Percentiles rank a stretch among this genome's conserved stretches.
These are phyloP conservation scores for Melitaea cinxia DNA, from an alignment of 1,140 invertebrate species.

Conservation along the genomic window DNA sequence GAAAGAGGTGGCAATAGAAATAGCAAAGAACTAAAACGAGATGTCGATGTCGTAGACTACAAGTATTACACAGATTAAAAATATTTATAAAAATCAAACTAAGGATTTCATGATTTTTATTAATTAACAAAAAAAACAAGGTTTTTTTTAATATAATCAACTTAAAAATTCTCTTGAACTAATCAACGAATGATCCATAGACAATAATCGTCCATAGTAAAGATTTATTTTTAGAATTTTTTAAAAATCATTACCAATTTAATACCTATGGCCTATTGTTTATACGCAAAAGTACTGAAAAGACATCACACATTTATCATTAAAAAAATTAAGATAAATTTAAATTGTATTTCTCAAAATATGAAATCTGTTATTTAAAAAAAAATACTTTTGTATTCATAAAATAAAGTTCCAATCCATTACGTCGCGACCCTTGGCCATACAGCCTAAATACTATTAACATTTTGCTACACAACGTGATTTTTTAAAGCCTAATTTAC, in stretches of 20 bases:
- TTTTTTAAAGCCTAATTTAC: no score
- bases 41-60: slow-evolving; percentile 1
- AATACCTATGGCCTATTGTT: not conserved
- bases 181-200: slow-evolving; percentile 14
- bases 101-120: no score
- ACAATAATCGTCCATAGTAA: slow-evolving; percentile 19
- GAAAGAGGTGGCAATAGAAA: not conserved
- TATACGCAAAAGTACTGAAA: not conserved
- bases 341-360: no score
- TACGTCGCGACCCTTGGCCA: no score
- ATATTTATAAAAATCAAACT: no score
- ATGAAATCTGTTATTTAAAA: no score
- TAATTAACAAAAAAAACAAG: not conserved
- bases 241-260: not conserved
- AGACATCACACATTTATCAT: not conserved
- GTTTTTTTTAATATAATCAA: not conserved
- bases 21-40: not conserved
- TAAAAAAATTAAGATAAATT: no score
- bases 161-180: not conserved
- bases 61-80: not conserved
- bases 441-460: no score
- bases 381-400: not conserved
- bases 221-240: not conserved
- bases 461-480: no score
- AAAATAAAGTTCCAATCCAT: not conserved